Evolutionary conservation across 1,140 invertebrate genomes (phyloP).

Genomic region (Bombus superbus): DNA sequence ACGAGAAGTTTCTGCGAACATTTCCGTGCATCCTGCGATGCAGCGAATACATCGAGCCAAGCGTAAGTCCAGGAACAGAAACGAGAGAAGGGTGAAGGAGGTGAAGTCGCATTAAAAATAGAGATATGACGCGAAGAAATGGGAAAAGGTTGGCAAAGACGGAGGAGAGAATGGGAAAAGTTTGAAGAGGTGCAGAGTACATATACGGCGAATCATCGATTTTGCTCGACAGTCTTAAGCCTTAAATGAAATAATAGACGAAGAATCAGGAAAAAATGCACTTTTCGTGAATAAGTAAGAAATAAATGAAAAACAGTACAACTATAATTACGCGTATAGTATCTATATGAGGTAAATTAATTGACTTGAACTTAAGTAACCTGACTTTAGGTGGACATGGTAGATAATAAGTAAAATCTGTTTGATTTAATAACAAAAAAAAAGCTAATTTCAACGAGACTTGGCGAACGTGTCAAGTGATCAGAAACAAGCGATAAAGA

Average conservation of each 20-base stretch:
- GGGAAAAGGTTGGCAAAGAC: slow-evolving; percentile 13
- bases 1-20: slow-evolving; percentile 38
- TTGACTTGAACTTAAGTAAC: too few relatives aligned
- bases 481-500: too few relatives aligned
- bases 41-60: neutral
- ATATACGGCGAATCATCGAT: neutral
- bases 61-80: neutral
- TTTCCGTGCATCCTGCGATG: slow-evolving; percentile 36
- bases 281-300: neutral
- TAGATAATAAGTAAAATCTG: too few relatives aligned
- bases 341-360: too few relatives aligned
- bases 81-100: neutral
- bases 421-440: too few relatives aligned
- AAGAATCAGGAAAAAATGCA: too few relatives aligned
- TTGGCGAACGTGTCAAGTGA: too few relatives aligned
- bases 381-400: too few relatives aligned
- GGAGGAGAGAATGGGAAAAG: slow-evolving; percentile 7
- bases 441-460: too few relatives aligned
- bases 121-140: neutral
- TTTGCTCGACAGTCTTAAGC: neutral
- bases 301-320: neutral
- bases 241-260: too few relatives aligned
- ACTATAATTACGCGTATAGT: too few relatives aligned
- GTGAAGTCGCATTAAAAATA: slow-evolving; percentile 17
- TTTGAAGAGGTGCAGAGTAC: neutral